Evolutionary conservation across 2,113 vertebrate species (phyloP), one percentile per base, ranked within the genome.

Genomic region (Dipodomys ordii): DNA sequence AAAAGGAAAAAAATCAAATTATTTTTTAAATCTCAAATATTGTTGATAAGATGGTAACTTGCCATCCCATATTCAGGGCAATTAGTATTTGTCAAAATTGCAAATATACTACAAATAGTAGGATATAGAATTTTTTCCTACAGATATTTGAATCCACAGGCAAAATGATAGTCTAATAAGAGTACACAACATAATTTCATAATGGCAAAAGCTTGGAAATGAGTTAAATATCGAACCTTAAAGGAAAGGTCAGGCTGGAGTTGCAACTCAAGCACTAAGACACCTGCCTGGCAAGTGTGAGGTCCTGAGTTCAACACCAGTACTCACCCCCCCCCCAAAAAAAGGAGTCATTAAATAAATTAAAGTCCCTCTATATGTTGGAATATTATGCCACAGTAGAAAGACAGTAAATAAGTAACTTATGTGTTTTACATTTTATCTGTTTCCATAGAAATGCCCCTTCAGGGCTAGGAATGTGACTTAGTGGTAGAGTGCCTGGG

Each of bases 1-100:
- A 57, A 57, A 57, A 57, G 53, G 53, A 57, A 57, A 57, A 39
- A 57, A 57, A 57, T 18, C 12, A 57, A 57, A 57, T 18, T 4
- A 57, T 57, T 57, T 57, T 57, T 57, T 18, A 18, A 57, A 18
- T 57, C 22, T 73, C 19, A 87, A 28, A 64, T 7, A 44, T 72
- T 67, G 19, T 64, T 80, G 30, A 25, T 49, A n/a, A 62, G 62
- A 87, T 6, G 39, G 53, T 67, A 93, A 72, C 73, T 2, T 91
- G 57, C 65, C 57, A 92, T 6, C 7, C 68, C 13, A 19, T 27
- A 18, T 73, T 44, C 62, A 76, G 32, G 23, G 19, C 9, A 92
- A 39, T 64, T 90, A 92, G 16, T 67, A 88, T 78, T 91, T 92
- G 72, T 53, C 53, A 88, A 88, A 84, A 87, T 77, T 71, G 79